Evolutionary conservation across 1,140 invertebrate species (phyloP), one percentile per base, ranked within the genome.

Genomic region (Drosophila orena): DNA sequence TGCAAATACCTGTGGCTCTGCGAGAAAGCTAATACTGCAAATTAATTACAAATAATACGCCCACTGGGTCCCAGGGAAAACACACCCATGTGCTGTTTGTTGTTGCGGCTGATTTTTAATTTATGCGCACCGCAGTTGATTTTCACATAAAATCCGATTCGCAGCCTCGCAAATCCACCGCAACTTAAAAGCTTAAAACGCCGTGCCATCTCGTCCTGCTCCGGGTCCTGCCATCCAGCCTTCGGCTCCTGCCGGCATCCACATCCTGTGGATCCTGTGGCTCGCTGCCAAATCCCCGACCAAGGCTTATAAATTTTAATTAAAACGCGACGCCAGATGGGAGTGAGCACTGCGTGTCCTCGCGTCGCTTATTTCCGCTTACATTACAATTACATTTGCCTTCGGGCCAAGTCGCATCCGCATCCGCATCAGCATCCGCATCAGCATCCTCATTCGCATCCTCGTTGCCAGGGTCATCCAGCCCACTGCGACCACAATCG

Each of bases 281-380:
- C 55, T 46, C 54, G 60, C 52, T 73, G 78, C 83, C 78, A 88
- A 86, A 86, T 88, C 83, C 83, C 84, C 75, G 57, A 65, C 83
- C 71, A 76, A 83, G 83, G 83, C 83, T 88, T 88, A 88, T 88
- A 88, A 88, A 88, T 88, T 88, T 88, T 88, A 88, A 88, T 88
- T 88, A 88, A 88, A 88, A 88, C 70, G 83, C 83, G 66, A 56
- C 64, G 38, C 64, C 73, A 77, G 56, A 58, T 61, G 59, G 53
- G 59, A 59, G 37, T 57, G 60, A 64, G 71, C 68, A 56, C 24
- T 57, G 64, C 66, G 64, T 70, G 64, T 70, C 37, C 64, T 57
- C 40, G 65, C 56, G 65, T 68, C 55, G 84, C 84, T 88, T 88
- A 88, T 88, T 88, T 88, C 83, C 83, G 83, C 84, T 88, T 88